Evolutionary conservation across 2,888 invertebrate species (phyloP), one percentile per base, ranked within the genome.

Genomic region (Lamellibrachia satsuma): DNA sequence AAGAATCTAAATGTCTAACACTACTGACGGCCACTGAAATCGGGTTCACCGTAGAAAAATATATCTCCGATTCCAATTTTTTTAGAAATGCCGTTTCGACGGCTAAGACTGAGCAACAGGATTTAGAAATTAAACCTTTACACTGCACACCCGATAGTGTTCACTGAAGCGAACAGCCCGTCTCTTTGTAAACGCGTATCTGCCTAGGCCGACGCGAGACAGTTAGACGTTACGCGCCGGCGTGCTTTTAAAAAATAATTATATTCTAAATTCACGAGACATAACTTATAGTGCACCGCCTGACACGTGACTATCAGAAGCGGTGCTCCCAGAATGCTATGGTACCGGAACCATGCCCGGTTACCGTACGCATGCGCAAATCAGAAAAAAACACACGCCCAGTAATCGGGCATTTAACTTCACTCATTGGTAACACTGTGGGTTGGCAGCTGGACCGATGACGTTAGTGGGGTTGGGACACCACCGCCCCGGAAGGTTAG

Each of bases 311-410:
- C 9, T 7, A 22, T n/a, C 75, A 22, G 15, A 75, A 75, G 22
- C 75, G 75, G 75, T 75, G 75, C 57, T 75, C 75, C 75, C 75
- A 75, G 75, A 75, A 75, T 75, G 75, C 75, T 75, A 15, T 75
- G 75, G 75, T 11, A 6, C 75, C 75, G 75, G 75, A 3, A 22
- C 22, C 6, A 22, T n/a, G 15, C n/a, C 75, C 75, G 75, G 75
- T 75, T 75, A 75, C 75, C 75, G 39, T 39, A 39, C 39, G 75
- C 75, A 75, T 75, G 75, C 75, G 22, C 75, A 75, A 75, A 75
- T 75, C 75, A 75, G 75, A 75, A 75, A n/a, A n/a, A 39, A 75
- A 75, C 75, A 75, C 75, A 22, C 3, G 75, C 75, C 75, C 75
- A 39, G 75, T 75, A 75, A 22, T 75, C 75, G 75, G 75, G 75